phyloP scores from a whole-genome alignment of 2,888 invertebrate genomes.

The Caenorhabditis panamensis region DNA sequence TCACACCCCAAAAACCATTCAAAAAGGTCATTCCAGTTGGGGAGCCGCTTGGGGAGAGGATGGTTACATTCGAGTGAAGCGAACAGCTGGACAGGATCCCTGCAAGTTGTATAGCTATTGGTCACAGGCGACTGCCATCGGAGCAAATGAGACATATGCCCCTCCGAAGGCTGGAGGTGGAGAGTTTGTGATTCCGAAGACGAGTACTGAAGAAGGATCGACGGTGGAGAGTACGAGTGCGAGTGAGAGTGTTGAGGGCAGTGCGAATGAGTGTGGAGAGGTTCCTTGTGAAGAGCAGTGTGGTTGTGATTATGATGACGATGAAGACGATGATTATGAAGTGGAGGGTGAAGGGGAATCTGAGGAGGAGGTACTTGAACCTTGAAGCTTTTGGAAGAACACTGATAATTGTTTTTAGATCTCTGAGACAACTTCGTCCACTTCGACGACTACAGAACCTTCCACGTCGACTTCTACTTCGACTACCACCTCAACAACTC shows the following conservation, averaged over 20 bases:
- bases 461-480: slow-evolving; percentile 25
- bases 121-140: slow-evolving; percentile 49
- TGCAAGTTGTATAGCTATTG: slow-evolving; percentile 82
- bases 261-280: slow-evolving; percentile 39
- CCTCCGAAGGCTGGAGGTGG: slow-evolving; percentile 31
- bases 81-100: slow-evolving; percentile 87
- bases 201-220: slow-evolving; percentile 13
- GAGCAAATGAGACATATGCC: slow-evolving; percentile 36
- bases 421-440: slow-evolving; percentile 14
- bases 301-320: slow-evolving; percentile 52
- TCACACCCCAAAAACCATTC: background rate
- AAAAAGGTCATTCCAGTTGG: slow-evolving; percentile 85
- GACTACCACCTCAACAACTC: background rate
- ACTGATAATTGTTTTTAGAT: slow-evolving; percentile 19
- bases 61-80: slow-evolving; percentile 90
- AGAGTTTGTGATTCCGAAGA: slow-evolving; percentile 27
- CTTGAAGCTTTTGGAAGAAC: slow-evolving; percentile 3
- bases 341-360: slow-evolving; percentile 12
- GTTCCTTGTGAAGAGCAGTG: slow-evolving; percentile 37
- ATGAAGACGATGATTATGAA: slow-evolving; percentile 43
- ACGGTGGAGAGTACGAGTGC: too few relatives aligned
- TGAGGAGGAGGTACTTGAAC: slow-evolving; percentile 33
- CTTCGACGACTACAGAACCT: too few relatives aligned
- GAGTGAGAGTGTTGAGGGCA: slow-evolving; percentile 1
- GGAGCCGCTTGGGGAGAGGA: slow-evolving; percentile 92